Evolutionary conservation across 2,797 vertebrate genomes (phyloP).

Genomic region (Ptychadena robeensis): DNA sequence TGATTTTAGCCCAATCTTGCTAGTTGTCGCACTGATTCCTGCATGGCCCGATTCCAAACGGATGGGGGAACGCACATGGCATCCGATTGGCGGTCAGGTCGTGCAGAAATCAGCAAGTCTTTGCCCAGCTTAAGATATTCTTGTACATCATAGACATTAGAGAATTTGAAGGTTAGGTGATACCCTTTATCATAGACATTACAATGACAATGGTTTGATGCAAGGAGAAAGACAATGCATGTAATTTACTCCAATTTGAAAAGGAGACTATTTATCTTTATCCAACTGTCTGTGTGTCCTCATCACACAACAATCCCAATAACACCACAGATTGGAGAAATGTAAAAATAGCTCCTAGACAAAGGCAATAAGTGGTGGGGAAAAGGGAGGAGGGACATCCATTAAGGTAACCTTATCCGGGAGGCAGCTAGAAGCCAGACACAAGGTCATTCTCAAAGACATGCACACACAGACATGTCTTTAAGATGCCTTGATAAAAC

Average conservation of each 20-base stretch:
- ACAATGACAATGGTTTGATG: not conserved
- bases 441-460: constrained; percentile 46
- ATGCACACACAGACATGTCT: constrained; percentile 46
- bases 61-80: too few species aligned
- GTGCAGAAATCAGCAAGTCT: too few species aligned
- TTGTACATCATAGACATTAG: too few species aligned
- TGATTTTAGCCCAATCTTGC: too few species aligned
- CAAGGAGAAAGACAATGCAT: constrained; percentile 6
- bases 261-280: constrained; percentile 19
- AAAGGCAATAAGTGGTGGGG: constrained; percentile 22
- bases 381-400: constrained; percentile 26
- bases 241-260: not conserved
- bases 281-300: constrained; percentile 23
- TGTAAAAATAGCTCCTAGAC: constrained; percentile 23
- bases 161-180: too few species aligned
- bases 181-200: not conserved
- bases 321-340: constrained; percentile 1
- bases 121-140: too few species aligned
- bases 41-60: too few species aligned
- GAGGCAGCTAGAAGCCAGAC: constrained; percentile 34
- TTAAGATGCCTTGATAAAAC: constrained; percentile 30
- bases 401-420: constrained; percentile 59
- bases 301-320: constrained; percentile 28
- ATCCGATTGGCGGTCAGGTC: too few species aligned
- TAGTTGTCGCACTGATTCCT: too few species aligned